phyloP scores from a whole-genome alignment of 2,888 invertebrate species.

The Cheilosia variabilis region DNA sequence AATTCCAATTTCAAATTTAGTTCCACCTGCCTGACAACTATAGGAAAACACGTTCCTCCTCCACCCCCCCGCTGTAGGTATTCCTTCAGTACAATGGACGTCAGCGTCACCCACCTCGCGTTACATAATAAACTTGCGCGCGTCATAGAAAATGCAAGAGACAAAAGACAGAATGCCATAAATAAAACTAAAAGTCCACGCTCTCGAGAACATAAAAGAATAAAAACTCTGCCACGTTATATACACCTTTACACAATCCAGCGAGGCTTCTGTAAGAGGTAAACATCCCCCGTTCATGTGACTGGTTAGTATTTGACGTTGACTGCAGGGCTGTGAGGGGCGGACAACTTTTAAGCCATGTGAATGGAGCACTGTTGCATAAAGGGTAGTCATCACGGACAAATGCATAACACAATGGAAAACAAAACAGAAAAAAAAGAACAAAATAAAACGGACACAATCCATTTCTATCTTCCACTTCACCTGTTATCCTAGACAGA shows the following conservation, averaged over 20 bases:
- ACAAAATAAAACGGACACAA: constrained; percentile 18
- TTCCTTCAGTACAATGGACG: constrained; percentile 14
- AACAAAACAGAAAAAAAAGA: neutral
- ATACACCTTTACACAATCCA: constrained; percentile 9
- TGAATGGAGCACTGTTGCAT: constrained; percentile 22
- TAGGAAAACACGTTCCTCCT: neutral
- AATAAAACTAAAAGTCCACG: constrained; percentile 7
- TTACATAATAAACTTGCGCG: constrained; percentile 36
- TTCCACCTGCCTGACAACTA: constrained; percentile 57
- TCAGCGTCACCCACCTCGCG: constrained; percentile 11
- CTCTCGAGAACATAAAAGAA: constrained; percentile 2
- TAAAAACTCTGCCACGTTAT: constrained; percentile 34
- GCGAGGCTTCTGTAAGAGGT: constrained; percentile 8
- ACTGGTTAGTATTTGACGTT: constrained; percentile 23
- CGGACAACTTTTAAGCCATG: constrained; percentile 31
- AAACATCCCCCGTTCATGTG: constrained; percentile 16
- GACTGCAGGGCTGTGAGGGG: neutral
- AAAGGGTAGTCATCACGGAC: constrained; percentile 17
- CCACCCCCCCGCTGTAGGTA: neutral
- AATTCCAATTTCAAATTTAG: constrained; percentile 28
- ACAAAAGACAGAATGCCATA: constrained; percentile 19
- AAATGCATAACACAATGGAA: constrained; percentile 7
- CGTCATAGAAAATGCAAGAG: constrained; percentile 39
- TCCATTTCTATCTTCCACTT: constrained; percentile 29
- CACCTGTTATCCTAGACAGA: constrained; percentile 54